Percentiles rank a stretch among this genome's conserved stretches.
Conservation (phyloP, 2,888 invertebrate species). For the Ornithoptera priamus region DNA sequence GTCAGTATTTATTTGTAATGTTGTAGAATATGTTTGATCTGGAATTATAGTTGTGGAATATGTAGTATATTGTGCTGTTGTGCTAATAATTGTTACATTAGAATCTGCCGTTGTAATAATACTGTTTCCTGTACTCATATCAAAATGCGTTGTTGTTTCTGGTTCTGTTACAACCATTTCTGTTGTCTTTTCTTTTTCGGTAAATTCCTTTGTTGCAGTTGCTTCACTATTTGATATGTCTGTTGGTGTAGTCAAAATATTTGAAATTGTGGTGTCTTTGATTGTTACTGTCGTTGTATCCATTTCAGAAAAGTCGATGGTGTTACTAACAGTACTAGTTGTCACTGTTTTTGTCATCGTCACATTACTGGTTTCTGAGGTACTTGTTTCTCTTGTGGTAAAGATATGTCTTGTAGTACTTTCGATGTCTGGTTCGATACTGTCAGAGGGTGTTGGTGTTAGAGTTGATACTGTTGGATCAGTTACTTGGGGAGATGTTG, state of each 20-base stretch:
- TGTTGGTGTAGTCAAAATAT: slow-evolving; percentile 1
- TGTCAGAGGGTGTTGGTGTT: not conserved
- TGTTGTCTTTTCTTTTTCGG: slow-evolving; percentile 12
- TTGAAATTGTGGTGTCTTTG: not conserved
- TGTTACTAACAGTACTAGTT: not conserved
- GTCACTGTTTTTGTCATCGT: not conserved
- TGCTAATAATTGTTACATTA: not conserved
- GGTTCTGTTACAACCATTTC: not conserved
- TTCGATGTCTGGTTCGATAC: not conserved
- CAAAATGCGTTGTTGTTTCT: slow-evolving; percentile 6
- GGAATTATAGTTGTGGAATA: not conserved
- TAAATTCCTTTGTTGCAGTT: not conserved
- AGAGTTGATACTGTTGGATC: not conserved
- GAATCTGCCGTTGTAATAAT: not conserved
- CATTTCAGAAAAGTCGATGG: slow-evolving; percentile 3
- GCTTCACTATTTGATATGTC: not conserved
- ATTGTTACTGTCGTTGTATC: slow-evolving; percentile 1
- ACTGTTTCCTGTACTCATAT: slow-evolving; percentile 4
- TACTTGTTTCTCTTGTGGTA: not conserved
- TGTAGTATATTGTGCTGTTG: not conserved
- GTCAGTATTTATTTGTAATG: not conserved
- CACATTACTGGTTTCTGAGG: not conserved
- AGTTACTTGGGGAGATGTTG: not conserved
- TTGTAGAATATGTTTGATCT: slow-evolving; percentile 1
- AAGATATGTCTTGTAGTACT: not conserved